Evolutionary conservation across 1,140 invertebrate species (phyloP), one percentile per base, ranked within the genome.

Genomic region (Bilobella aurantiaca): DNA sequence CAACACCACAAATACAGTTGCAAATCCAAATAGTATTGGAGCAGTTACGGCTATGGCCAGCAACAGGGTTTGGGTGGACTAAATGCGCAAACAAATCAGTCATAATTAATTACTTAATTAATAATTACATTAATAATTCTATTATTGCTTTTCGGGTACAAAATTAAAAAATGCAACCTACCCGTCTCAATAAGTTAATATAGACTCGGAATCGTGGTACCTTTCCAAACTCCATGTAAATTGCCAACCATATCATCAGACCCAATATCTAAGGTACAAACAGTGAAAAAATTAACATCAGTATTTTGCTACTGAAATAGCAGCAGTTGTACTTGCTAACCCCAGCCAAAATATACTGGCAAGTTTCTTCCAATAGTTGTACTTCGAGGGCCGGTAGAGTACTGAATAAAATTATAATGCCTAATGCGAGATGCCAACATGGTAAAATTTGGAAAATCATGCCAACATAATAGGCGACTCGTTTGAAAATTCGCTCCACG

Each of bases 21-120:
- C 59, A 46, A 62, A 62, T 23, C 59, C 59, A 62, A 62, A 62
- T 3, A 62, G 32, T 42, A 62, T 62, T 23, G 59, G 59, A 23
- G 30, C n/a, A 12, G 25, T 27, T 12, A 62, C 37, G 14, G 27
- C n/a, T 14, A 62, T 62, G 2, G 59, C 59, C 8, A 62, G 30
- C 29, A 27, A 12, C 5, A 62, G 34, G 3, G 59, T 62, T 21
- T 37, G 21, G 14, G 59, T 30, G 3, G 59, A 27, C 59, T 58
- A 23, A 23, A 14, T 18, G 25, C 14, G 3, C 8, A 3, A 53
- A 53, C 5, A 5, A 53, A 16, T 53, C 49, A 53, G 25, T 42
- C n/a, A 42, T 8, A 42, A 42, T 8, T 8, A 42, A 12, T 42
- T 42, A 8, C 37, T 42, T n/a, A 8, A 42, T n/a, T 42, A n/a